Evolutionary conservation across 2,113 vertebrate species (phyloP).

Genomic region (Gymnobelideus leadbeateri): DNA sequence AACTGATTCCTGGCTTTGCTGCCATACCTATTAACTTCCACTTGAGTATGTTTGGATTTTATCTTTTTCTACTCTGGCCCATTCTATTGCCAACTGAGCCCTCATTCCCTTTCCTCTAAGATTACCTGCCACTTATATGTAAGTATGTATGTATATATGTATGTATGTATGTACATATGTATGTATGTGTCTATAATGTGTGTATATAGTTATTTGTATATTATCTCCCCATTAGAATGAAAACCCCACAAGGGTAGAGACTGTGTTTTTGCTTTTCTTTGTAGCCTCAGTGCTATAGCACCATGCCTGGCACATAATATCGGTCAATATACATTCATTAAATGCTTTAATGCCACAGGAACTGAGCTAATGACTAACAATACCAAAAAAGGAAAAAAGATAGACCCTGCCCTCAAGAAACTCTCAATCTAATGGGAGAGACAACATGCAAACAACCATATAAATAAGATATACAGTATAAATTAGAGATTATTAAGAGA

Average conservation of each 20-base stretch:
- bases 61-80: not conserved
- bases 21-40: not conserved
- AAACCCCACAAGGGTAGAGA: not conserved
- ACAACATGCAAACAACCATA: no score
- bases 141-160: no score
- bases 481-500: no score
- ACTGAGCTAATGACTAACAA: not conserved
- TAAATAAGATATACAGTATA: no score
- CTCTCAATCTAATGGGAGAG: not conserved
- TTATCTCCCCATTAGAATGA: no score
- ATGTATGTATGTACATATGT: no score
- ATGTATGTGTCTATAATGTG: no score
- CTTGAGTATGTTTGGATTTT: not conserved
- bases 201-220: no score
- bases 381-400: not conserved
- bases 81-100: not conserved
- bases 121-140: not conserved
- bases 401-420: not conserved
- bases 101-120: not conserved
- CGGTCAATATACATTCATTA: not conserved
- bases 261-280: not conserved
- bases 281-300: not conserved
- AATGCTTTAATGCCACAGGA: not conserved
- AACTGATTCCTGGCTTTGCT: not conserved
- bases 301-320: not conserved